A percentile compares a stretch with the other conserved stretches of the same genome.
These are phyloP conservation scores for Blastobasis adustella DNA, from an alignment of 2,888 invertebrate species.

Conservation along the genomic window DNA sequence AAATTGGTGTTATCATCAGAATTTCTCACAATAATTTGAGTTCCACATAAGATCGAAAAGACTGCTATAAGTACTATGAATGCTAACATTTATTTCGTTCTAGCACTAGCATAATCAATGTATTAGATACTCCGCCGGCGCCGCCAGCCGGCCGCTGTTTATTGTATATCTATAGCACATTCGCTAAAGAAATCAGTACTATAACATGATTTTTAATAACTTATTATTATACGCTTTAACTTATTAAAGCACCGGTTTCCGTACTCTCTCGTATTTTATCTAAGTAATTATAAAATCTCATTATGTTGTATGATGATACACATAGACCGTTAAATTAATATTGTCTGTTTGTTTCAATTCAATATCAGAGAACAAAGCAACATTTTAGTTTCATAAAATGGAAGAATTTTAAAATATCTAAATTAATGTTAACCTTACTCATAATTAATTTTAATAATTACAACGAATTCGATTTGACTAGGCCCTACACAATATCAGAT, in stretches of 20 bases:
- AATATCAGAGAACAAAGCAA: slow-evolving; percentile 49
- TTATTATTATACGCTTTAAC: too few species aligned
- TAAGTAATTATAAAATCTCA: slow-evolving; percentile 59
- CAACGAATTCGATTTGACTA: slow-evolving; percentile 70
- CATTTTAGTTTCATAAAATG: slow-evolving; percentile 49
- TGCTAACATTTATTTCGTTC: slow-evolving; percentile 4
- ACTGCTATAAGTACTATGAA: slow-evolving; percentile 1
- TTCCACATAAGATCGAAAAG: slow-evolving; percentile 3
- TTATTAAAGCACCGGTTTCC: slow-evolving; percentile 70
- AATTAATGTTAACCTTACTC: slow-evolving; percentile 57
- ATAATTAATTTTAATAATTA: slow-evolving; percentile 54
- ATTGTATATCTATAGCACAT: slow-evolving; percentile 34
- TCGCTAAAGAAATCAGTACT: slow-evolving; percentile 64
- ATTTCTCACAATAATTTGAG: slow-evolving; percentile 10
- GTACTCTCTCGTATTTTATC: slow-evolving; percentile 70
- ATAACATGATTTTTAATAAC: slow-evolving; percentile 66
- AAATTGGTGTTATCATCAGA: slow-evolving; percentile 65
- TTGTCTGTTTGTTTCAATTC: slow-evolving; percentile 58
- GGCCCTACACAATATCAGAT: slow-evolving; percentile 69
- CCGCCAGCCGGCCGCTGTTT: slow-evolving; percentile 15
- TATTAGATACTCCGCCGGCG: slow-evolving; percentile 4
- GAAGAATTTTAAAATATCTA: slow-evolving; percentile 66
- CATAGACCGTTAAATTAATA: slow-evolving; percentile 54
- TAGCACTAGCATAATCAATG: not conserved
- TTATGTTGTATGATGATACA: slow-evolving; percentile 43